Evolutionary conservation across 2,113 vertebrate genomes (phyloP).

Genomic region (Muntiacus muntjak): DNA sequence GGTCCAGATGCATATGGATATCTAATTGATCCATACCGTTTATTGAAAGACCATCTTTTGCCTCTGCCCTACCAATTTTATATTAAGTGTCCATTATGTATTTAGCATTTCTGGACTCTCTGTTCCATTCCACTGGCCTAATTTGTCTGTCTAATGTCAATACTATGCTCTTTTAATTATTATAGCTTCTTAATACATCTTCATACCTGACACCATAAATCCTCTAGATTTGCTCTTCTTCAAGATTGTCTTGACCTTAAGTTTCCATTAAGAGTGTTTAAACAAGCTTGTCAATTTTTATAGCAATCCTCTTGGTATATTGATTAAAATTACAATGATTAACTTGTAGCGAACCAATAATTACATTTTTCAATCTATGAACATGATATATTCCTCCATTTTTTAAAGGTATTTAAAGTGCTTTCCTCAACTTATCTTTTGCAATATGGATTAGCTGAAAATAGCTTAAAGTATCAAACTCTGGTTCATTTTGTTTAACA

Average conservation of each 20-base stretch:
- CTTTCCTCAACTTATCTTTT: background rate
- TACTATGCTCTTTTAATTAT: background rate
- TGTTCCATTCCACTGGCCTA: background rate
- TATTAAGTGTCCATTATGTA: background rate
- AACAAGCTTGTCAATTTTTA: background rate
- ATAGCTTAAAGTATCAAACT: background rate
- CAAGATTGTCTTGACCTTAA: background rate
- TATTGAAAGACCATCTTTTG: background rate
- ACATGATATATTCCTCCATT: background rate
- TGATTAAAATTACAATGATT: conserved; percentile 18
- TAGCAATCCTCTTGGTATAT: background rate
- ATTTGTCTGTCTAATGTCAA: background rate
- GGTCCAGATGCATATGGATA: background rate
- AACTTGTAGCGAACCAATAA: conserved; percentile 2
- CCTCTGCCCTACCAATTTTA: background rate
- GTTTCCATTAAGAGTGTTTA: conserved; percentile 21
- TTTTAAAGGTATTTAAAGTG: background rate
- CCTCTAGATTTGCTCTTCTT: background rate
- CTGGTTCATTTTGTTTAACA: background rate
- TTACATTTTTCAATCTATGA: background rate
- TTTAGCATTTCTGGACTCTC: background rate
- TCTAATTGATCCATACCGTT: background rate
- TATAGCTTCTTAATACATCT: background rate
- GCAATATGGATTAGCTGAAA: background rate
- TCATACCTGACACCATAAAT: background rate